These are phyloP conservation scores for Rostratula benghalensis DNA, from an alignment of 2,113 vertebrate species.

Conservation along the genomic window DNA sequence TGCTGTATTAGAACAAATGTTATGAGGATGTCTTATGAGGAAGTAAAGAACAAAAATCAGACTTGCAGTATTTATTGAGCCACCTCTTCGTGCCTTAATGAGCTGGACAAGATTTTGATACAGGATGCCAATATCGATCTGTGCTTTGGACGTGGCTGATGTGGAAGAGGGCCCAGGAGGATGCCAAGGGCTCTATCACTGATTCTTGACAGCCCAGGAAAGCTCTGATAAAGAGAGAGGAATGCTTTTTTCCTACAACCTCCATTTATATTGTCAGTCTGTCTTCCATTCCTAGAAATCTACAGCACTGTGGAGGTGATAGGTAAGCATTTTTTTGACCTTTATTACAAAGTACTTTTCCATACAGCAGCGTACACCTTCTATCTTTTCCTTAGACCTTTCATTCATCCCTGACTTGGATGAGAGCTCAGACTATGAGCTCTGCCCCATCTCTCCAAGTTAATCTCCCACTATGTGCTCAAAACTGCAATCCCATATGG, in stretches of 20 bases:
- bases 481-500: not conserved
- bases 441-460: not conserved
- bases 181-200: not conserved
- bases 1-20: not conserved
- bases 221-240: not conserved
- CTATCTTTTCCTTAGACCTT: not conserved
- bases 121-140: conserved; percentile 3
- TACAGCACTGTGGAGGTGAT: not conserved
- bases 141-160: not conserved
- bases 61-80: not conserved
- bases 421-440: not conserved
- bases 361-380: not conserved
- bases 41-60: not conserved
- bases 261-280: not conserved
- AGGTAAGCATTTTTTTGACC: not conserved
- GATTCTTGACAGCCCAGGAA: not conserved
- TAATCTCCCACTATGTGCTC: not conserved
- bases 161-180: conserved; percentile 17
- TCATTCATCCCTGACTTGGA: not conserved
- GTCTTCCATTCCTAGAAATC: not conserved
- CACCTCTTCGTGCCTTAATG: not conserved
- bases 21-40: not conserved
- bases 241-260: not conserved
- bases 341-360: not conserved
- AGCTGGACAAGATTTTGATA: conserved; percentile 36